Percentiles rank a stretch among this genome's conserved stretches.
phyloP scores from a whole-genome alignment of 2,113 vertebrate species.

The Pithys albifrons region DNA sequence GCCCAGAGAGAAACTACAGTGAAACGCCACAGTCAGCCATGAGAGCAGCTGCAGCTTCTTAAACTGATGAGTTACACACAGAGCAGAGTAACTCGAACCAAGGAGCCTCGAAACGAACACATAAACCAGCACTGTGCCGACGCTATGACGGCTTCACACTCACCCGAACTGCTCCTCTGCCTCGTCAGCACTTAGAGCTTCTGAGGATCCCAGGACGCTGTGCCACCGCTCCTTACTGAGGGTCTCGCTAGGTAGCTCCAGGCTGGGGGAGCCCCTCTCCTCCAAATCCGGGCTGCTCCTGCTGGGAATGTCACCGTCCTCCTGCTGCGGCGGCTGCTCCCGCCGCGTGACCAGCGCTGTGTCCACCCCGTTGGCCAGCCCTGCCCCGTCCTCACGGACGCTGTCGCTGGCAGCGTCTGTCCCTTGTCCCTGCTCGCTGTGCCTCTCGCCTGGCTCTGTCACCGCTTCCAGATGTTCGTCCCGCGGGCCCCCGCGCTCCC shows the following conservation, averaged over 20 bases:
- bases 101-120: background rate
- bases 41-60: constrained; percentile 28
- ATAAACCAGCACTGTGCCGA: rapidly evolving
- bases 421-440: background rate
- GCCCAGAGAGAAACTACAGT: background rate
- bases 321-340: background rate
- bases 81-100: background rate
- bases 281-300: background rate
- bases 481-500: background rate
- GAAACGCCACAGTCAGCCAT: background rate
- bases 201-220: background rate
- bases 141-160: background rate
- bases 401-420: rapidly evolving
- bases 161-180: constrained; percentile 50
- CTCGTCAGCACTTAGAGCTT: background rate
- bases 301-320: background rate
- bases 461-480: background rate
- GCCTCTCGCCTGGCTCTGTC: background rate
- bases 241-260: background rate
- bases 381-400: background rate
- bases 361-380: background rate
- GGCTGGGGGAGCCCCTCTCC: background rate
- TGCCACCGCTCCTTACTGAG: background rate
- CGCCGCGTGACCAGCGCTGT: background rate
- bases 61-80: background rate